phyloP scores from a whole-genome alignment of 2,888 invertebrate species.

The Neoscelio sp. region DNA sequence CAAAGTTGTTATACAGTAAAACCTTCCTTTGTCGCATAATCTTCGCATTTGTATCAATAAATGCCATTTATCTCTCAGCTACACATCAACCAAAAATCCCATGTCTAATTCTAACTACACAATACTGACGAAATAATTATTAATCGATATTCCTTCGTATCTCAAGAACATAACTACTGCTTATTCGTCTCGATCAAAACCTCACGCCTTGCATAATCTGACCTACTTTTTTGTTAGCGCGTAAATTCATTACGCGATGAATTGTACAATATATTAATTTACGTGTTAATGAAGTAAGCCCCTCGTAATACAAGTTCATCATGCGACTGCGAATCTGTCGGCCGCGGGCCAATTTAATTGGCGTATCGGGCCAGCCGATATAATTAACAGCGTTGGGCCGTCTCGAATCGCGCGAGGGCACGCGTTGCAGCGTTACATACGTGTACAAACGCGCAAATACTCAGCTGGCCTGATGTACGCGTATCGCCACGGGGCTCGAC shows the following conservation, averaged over 20 bases:
- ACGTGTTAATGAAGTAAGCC: slow-evolving; percentile 30
- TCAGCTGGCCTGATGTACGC: slow-evolving; percentile 31
- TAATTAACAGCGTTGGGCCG: slow-evolving; percentile 51
- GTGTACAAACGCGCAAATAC: too few species aligned
- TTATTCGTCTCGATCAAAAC: slow-evolving; percentile 15
- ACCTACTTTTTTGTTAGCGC: slow-evolving; percentile 18
- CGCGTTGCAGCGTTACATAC: slow-evolving; percentile 43
- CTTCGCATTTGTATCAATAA: too few species aligned
- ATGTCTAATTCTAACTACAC: too few species aligned
- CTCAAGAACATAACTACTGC: not conserved
- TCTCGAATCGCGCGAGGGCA: slow-evolving; percentile 45
- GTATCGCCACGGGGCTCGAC: too few species aligned
- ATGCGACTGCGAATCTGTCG: slow-evolving; percentile 2
- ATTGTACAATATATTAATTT: slow-evolving; percentile 39
- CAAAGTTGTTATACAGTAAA: too few species aligned
- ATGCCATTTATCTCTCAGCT: not conserved
- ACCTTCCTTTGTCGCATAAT: too few species aligned
- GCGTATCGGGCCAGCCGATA: slow-evolving; percentile 49
- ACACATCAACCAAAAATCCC: not conserved
- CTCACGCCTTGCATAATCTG: slow-evolving; percentile 9
- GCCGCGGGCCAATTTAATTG: slow-evolving; percentile 58
- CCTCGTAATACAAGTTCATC: not conserved
- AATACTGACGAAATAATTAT: slow-evolving; percentile 1
- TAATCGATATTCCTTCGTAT: not conserved
- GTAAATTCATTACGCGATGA: slow-evolving; percentile 10